Conservation (phyloP, 37 sponge, comb jelly and placozoan species). For the Halisarca cf. caerulea region DNA sequence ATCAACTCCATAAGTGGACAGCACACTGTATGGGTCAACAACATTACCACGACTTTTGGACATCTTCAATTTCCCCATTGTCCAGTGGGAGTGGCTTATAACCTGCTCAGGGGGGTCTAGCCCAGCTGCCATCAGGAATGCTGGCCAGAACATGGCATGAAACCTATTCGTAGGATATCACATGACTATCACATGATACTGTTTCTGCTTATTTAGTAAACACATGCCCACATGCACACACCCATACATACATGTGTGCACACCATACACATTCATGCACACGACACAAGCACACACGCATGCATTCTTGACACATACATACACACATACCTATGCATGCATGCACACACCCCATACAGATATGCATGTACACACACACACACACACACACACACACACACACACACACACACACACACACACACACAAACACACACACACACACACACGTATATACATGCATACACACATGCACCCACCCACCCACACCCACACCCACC, state of each 20-base stretch:
- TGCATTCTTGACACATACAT: no score
- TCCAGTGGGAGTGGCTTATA: slow-evolving; percentile 83
- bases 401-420: slow-evolving; percentile 11
- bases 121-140: slow-evolving; percentile 83
- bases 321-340: no score
- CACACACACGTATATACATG: slow-evolving; percentile 6
- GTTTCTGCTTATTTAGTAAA: no score
- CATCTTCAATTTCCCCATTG: slow-evolving; percentile 73
- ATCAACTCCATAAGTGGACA: slow-evolving; percentile 61
- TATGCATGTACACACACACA: no score
- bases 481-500: slow-evolving; percentile 7
- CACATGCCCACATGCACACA: slow-evolving; percentile 13
- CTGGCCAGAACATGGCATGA: slow-evolving; percentile 87
- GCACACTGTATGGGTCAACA: slow-evolving; percentile 59
- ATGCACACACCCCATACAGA: no score
- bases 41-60: slow-evolving; percentile 88
- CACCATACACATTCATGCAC: background rate
- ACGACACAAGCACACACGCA: no score
- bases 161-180: no score
- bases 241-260: background rate
- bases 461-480: slow-evolving; percentile 3
- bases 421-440: slow-evolving; percentile 21
- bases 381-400: no score
- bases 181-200: no score
- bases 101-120: slow-evolving; percentile 61